Conservation (phyloP, 2,113 vertebrate genomes). For the Garra rufa region DNA sequence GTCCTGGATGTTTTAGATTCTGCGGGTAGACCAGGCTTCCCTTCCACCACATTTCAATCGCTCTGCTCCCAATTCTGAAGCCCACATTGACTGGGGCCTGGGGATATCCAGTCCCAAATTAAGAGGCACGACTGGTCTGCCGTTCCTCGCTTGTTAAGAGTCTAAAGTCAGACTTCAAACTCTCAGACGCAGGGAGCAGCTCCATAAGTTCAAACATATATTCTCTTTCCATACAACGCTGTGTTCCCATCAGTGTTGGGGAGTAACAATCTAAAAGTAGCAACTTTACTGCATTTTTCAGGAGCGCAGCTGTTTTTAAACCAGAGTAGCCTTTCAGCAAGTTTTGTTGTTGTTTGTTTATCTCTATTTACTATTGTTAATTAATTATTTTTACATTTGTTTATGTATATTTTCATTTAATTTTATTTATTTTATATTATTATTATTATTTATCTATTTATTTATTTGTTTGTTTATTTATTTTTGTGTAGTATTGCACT, state of each 20-base stretch:
- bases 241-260: constrained; percentile 37
- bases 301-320: neutral
- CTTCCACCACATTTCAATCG: constrained; percentile 5
- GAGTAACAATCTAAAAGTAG: neutral
- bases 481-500: no score
- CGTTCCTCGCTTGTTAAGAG: constrained; percentile 58
- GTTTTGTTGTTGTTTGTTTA: no score
- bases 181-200: constrained; percentile 50
- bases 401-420: no score
- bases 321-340: neutral
- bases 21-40: neutral
- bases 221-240: constrained; percentile 34
- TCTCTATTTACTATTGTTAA: no score
- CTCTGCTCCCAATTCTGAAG: constrained; percentile 53
- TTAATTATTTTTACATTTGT: no score
- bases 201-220: constrained; percentile 52
- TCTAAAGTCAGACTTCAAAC: constrained; percentile 55
- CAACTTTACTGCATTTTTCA: neutral
- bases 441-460: no score
- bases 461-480: no score
- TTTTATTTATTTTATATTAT: no score
- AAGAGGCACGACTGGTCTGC: constrained; percentile 40
- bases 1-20: constrained; percentile 38
- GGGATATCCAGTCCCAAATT: constrained; percentile 55
- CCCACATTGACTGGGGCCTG: constrained; percentile 53